Base-by-base conservation (phyloP, 2,888 invertebrate species). In the Apamea epomidion region DNA sequence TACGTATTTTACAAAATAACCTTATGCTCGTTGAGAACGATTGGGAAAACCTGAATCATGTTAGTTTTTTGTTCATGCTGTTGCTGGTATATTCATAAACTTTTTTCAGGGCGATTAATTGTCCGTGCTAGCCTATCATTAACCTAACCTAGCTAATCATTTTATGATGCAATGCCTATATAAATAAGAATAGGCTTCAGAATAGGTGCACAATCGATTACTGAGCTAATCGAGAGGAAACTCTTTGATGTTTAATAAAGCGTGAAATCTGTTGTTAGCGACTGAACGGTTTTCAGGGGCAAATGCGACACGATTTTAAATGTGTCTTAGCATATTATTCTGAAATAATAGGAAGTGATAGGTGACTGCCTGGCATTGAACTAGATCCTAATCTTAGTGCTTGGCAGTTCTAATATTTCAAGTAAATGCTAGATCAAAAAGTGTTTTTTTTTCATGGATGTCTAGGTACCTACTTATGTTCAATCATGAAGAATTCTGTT, bases 241-340 rank as follows among this genome's bases (percentile, higher is more conserved):
- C 94, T 91, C 92, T 95, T 95, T 95, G 94, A 93, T 91, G 95
- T 94, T 91, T 91, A 93, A 88, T 90, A 93, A 92, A 90, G 91
- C 94, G 91, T 94, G 91, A 92, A 94, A 94, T 93, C 84, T 91
- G 90, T 92, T 92, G 92, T 88, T 89, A 90, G 88, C 91, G 90
- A 93, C 88, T 91, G 92, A 93, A 80, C 91, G 92, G 84, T 89
- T 94, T 95, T 94, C 95, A 96, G 91, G 95, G 95, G 87, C 93
- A 89, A 84, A 48, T 78, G 37, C 80, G 76, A 83, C 88, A 87
- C 87, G 88, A 87, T 80, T 81, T 67, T 58, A 77, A 84, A 84
- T 77, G 60, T 74, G 69, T 78, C 72, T 74, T 58, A 73, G 82
- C 21, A 81, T 80, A 86, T 76, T 81, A 83, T 79, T 81, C 16